phyloP scores from a whole-genome alignment of 2,113 vertebrate genomes.

The Sorex fumeus region DNA sequence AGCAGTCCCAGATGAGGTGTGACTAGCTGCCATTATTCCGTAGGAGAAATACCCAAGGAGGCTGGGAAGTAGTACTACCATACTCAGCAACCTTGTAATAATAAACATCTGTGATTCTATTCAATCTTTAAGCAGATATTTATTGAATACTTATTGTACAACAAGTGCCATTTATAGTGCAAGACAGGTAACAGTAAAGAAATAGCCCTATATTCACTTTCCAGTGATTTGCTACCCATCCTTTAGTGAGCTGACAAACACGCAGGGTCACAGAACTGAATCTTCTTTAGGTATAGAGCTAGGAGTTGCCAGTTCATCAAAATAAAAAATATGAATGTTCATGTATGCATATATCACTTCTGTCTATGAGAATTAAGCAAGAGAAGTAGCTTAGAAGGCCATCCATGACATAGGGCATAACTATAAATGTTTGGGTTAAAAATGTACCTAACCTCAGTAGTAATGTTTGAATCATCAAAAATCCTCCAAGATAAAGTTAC shows the following conservation, averaged over 20 bases:
- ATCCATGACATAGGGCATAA: slow-evolving; percentile 44
- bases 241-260: background rate
- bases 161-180: slow-evolving; percentile 6
- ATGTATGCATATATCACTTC: background rate
- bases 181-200: background rate
- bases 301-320: background rate
- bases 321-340: background rate
- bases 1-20: background rate
- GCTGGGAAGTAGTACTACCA: background rate
- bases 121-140: slow-evolving; percentile 20
- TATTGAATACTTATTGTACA: background rate
- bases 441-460: slow-evolving; percentile 57
- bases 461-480: slow-evolving; percentile 68
- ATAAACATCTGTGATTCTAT: background rate
- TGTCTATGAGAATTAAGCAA: slow-evolving; percentile 24
- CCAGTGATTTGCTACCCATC: background rate
- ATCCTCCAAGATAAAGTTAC: slow-evolving; percentile 70
- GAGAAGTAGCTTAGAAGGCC: background rate
- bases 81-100: background rate
- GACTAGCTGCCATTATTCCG: background rate
- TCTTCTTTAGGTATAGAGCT: background rate
- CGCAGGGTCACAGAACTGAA: background rate
- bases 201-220: background rate
- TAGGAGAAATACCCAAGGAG: background rate
- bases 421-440: background rate